A percentile compares a stretch with the other conserved stretches of the same genome.
phyloP scores from a whole-genome alignment of 2,113 vertebrate species.

The Oncorhynchus nerka region DNA sequence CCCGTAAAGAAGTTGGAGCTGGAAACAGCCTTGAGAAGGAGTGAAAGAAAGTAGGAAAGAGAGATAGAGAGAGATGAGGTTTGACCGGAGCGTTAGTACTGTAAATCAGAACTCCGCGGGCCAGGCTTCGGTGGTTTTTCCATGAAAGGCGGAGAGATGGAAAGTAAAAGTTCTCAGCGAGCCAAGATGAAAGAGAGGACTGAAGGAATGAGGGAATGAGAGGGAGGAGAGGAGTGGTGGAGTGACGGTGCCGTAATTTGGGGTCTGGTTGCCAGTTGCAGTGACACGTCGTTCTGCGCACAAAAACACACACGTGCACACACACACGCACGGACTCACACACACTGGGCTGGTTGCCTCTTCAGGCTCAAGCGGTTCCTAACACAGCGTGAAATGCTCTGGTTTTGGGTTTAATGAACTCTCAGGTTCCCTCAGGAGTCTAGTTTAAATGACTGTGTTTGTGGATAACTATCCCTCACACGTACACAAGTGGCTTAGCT shows the following conservation, averaged over 20 bases:
- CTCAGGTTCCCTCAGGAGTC: neutral
- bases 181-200: slow-evolving; percentile 49
- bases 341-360: slow-evolving; percentile 7
- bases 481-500: neutral
- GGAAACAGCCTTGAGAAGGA: neutral
- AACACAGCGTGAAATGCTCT: slow-evolving; percentile 30
- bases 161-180: slow-evolving; percentile 36
- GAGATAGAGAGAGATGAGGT: slow-evolving; percentile 14
- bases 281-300: slow-evolving; percentile 16
- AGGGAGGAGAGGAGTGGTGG: slow-evolving; percentile 1
- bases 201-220: slow-evolving; percentile 7
- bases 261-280: slow-evolving; percentile 25
- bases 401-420: slow-evolving; percentile 19
- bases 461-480: neutral
- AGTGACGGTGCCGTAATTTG: slow-evolving; percentile 47
- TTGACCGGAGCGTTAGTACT: slow-evolving; percentile 9
- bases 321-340: neutral
- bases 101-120: slow-evolving; percentile 32
- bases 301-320: neutral
- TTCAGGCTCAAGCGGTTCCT: slow-evolving; percentile 3
- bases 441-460: neutral
- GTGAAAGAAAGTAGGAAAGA: neutral
- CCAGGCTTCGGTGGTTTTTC: slow-evolving; percentile 32
- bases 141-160: slow-evolving; percentile 39
- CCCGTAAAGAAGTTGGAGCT: neutral